Evolutionary conservation across 2,113 vertebrate species (phyloP), one percentile per base, ranked within the genome.

Genomic region (Nesogale talazaci): DNA sequence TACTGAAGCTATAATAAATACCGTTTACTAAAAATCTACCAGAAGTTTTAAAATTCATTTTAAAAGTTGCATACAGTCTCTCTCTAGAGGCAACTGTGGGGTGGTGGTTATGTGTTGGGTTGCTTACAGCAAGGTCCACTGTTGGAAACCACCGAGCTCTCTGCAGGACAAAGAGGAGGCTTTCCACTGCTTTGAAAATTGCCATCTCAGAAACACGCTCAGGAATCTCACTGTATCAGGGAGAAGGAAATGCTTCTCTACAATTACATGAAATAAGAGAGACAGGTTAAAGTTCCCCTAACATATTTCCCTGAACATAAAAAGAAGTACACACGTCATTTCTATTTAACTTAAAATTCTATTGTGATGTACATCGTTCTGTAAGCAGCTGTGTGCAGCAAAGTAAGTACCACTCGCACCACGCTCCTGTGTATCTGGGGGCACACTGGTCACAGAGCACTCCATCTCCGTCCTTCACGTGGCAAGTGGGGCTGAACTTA

Each of bases 401-500:
- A n/a, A 25, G 1, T 10, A 14, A 31, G 40, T 97, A 99, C 99
- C 98, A 99, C 96, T 99, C 98, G 93, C 99, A 99, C 82, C 97
- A 98, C 80, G 83, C 40, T 61, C 99, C 99, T 0, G 98, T 67
- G 91, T 99, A 98, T 20, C 99, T 99, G 0, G 78, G 98, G 89
- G 98, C 97, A 94, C 99, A 99, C 91, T 97, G 98, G 97, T 99
- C 99, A 98, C 99, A 99, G 31, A 98, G 72, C 81, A 99, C 91
- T 81, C 98, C 97, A 4, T 98, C 98, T 36, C 95, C 96, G 10
- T 94, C 93, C 34, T 96, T 95, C 85, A 99, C 91, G 69, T 97
- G 96, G 96, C 99, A 99, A 34, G 99, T 99, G 17, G 99, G 99
- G 94, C 99, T 99, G 97, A 99, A 99, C 96, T 99, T 99, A 89